phyloP scores from a whole-genome alignment of 2,888 invertebrate genomes.

The Acanthacorydalis orientalis region DNA sequence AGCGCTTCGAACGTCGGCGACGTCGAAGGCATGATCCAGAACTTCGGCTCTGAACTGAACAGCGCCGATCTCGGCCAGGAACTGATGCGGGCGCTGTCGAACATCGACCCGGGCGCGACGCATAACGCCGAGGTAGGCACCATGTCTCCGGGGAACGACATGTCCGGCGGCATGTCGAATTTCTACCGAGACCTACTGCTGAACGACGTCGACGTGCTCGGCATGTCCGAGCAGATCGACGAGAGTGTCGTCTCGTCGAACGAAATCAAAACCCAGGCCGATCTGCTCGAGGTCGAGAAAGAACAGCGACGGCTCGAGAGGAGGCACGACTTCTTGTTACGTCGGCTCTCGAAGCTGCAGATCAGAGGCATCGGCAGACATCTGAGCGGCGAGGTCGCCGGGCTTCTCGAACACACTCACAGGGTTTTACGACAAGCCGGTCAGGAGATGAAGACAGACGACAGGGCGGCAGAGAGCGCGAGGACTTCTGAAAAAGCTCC shows the following conservation, averaged over 20 bases:
- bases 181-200: conserved; percentile 14
- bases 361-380: conserved; percentile 59
- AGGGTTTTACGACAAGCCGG: conserved; percentile 24
- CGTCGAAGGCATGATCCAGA: conserved; percentile 29
- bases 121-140: conserved; percentile 12
- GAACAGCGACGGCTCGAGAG: conserved; percentile 46
- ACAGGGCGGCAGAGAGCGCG: neutral
- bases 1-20: conserved; percentile 23
- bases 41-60: conserved; percentile 21
- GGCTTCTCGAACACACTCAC: conserved; percentile 59
- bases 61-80: neutral
- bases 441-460: conserved; percentile 9
- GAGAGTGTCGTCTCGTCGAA: conserved; percentile 28
- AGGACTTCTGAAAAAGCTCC: conserved; percentile 6
- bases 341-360: conserved; percentile 62
- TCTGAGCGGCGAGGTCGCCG: conserved; percentile 59
- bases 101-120: neutral
- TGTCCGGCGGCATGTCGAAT: no score
- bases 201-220: conserved; percentile 34
- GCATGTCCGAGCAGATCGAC: conserved; percentile 27
- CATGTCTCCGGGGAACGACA: neutral
- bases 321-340: conserved; percentile 51
- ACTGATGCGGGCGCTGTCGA: conserved; percentile 1
- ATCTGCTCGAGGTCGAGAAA: conserved; percentile 31
- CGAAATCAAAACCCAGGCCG: conserved; percentile 29